Conservation (phyloP, 2,888 invertebrate species). For the Serrognathus titanus region DNA sequence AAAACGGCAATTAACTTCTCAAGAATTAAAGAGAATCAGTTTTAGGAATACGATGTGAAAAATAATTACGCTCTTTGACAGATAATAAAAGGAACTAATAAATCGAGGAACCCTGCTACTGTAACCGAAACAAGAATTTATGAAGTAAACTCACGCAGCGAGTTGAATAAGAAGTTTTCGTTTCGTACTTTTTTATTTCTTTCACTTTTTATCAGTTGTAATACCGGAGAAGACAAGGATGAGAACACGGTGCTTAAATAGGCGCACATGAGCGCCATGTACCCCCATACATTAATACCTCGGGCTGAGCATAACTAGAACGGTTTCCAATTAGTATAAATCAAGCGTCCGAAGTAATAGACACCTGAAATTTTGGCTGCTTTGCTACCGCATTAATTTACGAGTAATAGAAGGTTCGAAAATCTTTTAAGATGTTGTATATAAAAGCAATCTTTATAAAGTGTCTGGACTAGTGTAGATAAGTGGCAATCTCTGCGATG, state of each 20-base stretch:
- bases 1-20: neutral
- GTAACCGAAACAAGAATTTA: constrained; percentile 32
- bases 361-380: constrained; percentile 26
- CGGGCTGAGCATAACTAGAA: constrained; percentile 25
- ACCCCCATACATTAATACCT: constrained; percentile 3
- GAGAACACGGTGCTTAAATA: neutral
- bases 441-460: constrained; percentile 18
- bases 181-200: neutral
- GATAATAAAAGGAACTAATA: constrained; percentile 37
- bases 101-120: constrained; percentile 33
- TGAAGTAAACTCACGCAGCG: constrained; percentile 31
- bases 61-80: constrained; percentile 36
- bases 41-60: constrained; percentile 15
- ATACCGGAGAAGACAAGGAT: neutral
- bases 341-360: constrained; percentile 26
- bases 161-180: constrained; percentile 13
- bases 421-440: constrained; percentile 8
- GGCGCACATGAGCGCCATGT: neutral
- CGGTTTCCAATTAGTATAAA: constrained; percentile 38
- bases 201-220: neutral
- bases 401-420: constrained; percentile 1
- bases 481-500: constrained; percentile 26
- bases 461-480: constrained; percentile 25
- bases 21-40: neutral
- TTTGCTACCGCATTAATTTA: neutral